Evolutionary conservation across 2,888 invertebrate species (phyloP), one percentile per base, ranked within the genome.

Genomic region (Autographa gamma): DNA sequence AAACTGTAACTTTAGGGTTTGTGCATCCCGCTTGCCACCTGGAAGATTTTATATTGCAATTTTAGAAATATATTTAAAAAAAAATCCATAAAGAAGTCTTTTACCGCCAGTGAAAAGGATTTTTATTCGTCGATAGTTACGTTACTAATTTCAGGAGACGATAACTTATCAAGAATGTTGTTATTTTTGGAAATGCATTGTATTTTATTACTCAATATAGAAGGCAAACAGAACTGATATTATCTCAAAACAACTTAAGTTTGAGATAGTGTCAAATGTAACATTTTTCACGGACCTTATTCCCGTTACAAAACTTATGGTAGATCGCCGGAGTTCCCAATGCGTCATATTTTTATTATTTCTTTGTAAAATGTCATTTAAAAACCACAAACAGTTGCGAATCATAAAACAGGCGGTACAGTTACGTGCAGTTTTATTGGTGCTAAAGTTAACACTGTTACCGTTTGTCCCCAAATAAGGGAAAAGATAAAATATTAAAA

Each of bases 401-500:
- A 59, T 54, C 52, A 71, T 76, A 62, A 75, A 65, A 52, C 6
- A 25, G 48, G 67, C 70, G 66, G 62, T 67, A 74, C 71, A 54
- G 72, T 62, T 69, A 58, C 54, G 16, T 60, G 54, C 65, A 66
- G 59, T 31, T 71, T 74, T 71, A 71, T 18, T 65, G 77, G 61
- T 64, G 38, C 63, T 52, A 34, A 61, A 60, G 41, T 41, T 25
- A 70, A 54, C 48, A 60, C 8, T 31, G 31, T 25, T 62, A 69
- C 63, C 75, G 72, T 73, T 69, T 63, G 67, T 66, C 69, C 60
- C 76, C 71, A 43, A 68, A 76, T 59, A 74, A 70, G 68, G 82
- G n/a, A 63, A 78, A 64, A 66, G 34, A 54, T 66, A 0, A 67
- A 60, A 70, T 54, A 59, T 61, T 56, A 56, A 19, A 34, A 59